Base-by-base conservation (phyloP, 2,113 vertebrate species). In the Notechis scutatus region DNA sequence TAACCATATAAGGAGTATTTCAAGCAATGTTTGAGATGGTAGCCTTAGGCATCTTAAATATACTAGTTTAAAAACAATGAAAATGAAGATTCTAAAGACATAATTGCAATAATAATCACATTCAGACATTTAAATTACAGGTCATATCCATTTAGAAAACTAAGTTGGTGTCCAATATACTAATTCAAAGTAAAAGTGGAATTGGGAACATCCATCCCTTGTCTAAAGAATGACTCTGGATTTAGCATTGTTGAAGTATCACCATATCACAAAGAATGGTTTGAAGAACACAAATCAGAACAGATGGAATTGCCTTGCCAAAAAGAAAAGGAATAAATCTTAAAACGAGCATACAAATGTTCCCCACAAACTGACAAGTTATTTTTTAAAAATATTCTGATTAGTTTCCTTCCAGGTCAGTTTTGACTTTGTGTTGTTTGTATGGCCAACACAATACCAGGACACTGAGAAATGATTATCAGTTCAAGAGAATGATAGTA, bases 251-350 rank as follows among this genome's bases (percentile, higher is more conserved):
- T 54, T 56, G 21, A 7, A 64, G 10, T 88, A 94, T 81, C 74
- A 81, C 34, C 34, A 81, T 21, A 81, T 81, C 39, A 81, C 74
- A 81, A 81, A 81, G 74, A 42, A 81, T 81, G 34, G 21, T 29
- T 91, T 64, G 39, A 74, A 92, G 96, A 94, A 23, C 0, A 9
- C 91, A 59, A 92, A 91, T 42, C 81, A 93, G 94, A 94, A 93
- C 34, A 47, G 6, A 85, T n/a, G 26, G 45, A 39, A 85, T 20
- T 91, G 4, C 61, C 15, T 42, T 86, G 8, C 45, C 55, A 88
- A 29, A 94, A 47, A 86, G 45, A 92, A 54, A 52, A 55, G 89
- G 94, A 89, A 85, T 29, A 89, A 23, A 8, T 4, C 55, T 4
- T 93, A 18, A 45, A 89, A 42, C 45, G 14, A 91, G 3, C 34